Base-by-base conservation (phyloP, 2,797 vertebrate genomes). In the Acanthis flammea region DNA sequence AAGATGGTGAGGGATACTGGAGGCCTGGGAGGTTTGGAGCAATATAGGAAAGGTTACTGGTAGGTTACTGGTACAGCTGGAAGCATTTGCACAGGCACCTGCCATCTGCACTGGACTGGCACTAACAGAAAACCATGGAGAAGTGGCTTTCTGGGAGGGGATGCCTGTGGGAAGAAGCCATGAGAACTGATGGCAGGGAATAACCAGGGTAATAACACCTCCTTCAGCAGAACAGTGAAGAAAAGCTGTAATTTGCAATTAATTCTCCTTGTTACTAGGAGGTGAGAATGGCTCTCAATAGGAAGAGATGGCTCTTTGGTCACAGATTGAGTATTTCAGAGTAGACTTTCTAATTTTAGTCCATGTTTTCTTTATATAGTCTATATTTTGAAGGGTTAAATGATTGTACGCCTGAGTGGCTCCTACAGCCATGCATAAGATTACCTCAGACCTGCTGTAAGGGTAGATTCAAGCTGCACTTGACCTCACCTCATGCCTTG, bases 301-400 rank as follows among this genome's bases (percentile, higher is more conserved):
- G 39, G 16, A 51, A 87, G 81, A 67, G 17, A 42, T 0, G 2
- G 60, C 7, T 51, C 14, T 30, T 5, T 14, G 10, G 55, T 78
- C 31, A 54, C 2, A 12, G 28, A 51, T 31, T 35, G 1, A 48
- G 4, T 25, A 42, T 58, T 35, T 78, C 41, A 23, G 14, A 85
- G 28, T 4, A 82, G 19, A n/a, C 71, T n/a, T 53, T 71, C 5
- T 51, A 21, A 63, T 77, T 74, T 37, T 70, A 67, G 4, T 2
- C 8, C 0, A 0, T 13, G 15, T 51, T 77, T 1, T 1, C 66
- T 54, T 39, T 8, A 42, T 24, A 12, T 4, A 27, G 14, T 3
- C 12, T 44, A 1, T 14, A 19, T 85, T 63, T 75, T 51, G 54
- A 68, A 75, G 16, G 14, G 19, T 55, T 60, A 53, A 55, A 63